Conservation (phyloP, 2,797 vertebrate genomes). For the Australoheros facetus region DNA sequence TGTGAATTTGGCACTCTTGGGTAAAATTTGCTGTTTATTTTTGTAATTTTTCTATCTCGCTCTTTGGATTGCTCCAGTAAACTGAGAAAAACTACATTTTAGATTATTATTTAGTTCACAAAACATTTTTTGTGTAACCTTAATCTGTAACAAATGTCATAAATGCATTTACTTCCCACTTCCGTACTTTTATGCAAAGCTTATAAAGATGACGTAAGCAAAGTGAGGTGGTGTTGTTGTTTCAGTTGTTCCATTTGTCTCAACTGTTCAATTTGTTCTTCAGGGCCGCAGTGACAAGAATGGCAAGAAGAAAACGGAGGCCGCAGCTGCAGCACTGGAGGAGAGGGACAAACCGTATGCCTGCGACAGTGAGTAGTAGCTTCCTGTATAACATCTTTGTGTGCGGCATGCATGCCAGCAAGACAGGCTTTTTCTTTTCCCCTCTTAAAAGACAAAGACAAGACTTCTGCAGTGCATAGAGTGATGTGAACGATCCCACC, state of each 20-base stretch:
- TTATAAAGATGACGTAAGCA: not conserved
- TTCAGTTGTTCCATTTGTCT: not conserved
- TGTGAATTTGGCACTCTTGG: not conserved
- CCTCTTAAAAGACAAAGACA: conserved; percentile 19
- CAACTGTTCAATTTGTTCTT: conserved; percentile 2
- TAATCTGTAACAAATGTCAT: not conserved
- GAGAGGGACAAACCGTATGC: conserved; percentile 96
- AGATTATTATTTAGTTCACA: not conserved
- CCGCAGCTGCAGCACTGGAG: conserved; percentile 88
- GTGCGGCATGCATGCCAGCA: conserved; percentile 41
- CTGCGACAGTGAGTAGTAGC: conserved; percentile 92
- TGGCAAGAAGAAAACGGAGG: conserved; percentile 93
- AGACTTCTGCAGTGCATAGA: conserved; percentile 46
- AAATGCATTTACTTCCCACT: not conserved
- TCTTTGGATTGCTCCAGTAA: not conserved
- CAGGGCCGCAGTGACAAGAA: conserved; percentile 92
- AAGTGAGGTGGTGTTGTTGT: not conserved
- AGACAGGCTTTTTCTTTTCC: conserved; percentile 45
- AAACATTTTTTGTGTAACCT: not conserved
- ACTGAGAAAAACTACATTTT: not conserved
- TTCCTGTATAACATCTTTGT: not conserved
- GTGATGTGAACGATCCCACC: conserved; percentile 28
- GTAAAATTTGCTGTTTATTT: not conserved
- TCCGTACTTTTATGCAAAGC: not conserved
- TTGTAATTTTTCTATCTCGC: not conserved